Evolutionary conservation across 2,888 invertebrate genomes (phyloP).

Genomic region (Mamestra brassicae): DNA sequence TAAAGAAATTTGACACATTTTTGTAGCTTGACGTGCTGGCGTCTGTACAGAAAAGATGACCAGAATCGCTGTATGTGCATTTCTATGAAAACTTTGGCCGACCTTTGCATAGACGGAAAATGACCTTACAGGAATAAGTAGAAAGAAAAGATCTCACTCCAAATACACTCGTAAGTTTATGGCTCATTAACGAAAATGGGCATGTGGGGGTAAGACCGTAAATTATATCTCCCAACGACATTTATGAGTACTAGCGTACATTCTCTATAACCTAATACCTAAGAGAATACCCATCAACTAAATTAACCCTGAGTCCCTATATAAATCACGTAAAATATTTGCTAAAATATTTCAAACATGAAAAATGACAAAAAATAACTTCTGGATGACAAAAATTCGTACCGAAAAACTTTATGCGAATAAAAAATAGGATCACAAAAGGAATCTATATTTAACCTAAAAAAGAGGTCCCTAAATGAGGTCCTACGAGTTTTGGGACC

Average conservation of each 20-base stretch:
- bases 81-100: background rate
- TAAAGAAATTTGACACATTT: too few relatives aligned
- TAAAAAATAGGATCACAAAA: conserved; percentile 62
- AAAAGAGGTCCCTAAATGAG: conserved; percentile 69
- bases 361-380: conserved; percentile 56
- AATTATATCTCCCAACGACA: conserved; percentile 38
- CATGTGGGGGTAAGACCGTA: conserved; percentile 11
- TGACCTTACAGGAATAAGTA: background rate
- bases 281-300: conserved; percentile 39
- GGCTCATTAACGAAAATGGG: conserved; percentile 41
- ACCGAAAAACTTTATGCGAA: conserved; percentile 51
- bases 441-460: conserved; percentile 69
- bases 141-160: background rate
- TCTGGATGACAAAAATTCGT: conserved; percentile 43
- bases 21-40: too few relatives aligned
- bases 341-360: conserved; percentile 59
- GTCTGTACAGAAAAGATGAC: background rate
- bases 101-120: background rate
- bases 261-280: conserved; percentile 13
- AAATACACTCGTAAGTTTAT: conserved; percentile 27
- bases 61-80: background rate
- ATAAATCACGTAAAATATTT: conserved; percentile 63
- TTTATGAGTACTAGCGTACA: conserved; percentile 46
- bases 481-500: conserved; percentile 74
- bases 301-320: conserved; percentile 49